These are phyloP conservation scores for Bombus waltoni DNA, from an alignment of 1,140 invertebrate genomes.

Conservation along the genomic window DNA sequence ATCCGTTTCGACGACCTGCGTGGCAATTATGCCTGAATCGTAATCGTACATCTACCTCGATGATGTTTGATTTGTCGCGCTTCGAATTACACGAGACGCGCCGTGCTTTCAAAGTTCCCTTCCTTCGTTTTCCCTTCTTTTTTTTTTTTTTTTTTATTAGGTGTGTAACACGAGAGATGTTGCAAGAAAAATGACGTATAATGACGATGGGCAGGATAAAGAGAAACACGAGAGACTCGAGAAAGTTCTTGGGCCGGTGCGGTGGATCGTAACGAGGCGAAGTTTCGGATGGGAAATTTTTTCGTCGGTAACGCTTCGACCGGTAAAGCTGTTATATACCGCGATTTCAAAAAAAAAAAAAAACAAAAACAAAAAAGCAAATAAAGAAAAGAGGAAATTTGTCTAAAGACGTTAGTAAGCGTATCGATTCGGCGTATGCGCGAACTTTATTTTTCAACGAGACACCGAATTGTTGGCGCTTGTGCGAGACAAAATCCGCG, in stretches of 20 bases:
- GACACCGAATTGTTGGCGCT: background rate
- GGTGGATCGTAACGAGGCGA: background rate
- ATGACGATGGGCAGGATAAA: background rate
- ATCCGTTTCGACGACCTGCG: slow-evolving; percentile 25
- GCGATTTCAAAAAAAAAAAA: background rate
- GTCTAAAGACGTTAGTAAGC: no score
- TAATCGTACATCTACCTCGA: background rate
- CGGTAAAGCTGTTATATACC: no score
- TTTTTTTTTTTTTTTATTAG: no score
- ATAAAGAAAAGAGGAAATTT: no score
- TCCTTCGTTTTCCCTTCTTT: background rate
- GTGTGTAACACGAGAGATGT: background rate
- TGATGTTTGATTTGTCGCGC: slow-evolving; percentile 35
- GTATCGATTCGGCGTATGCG: no score
- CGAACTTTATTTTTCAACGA: background rate
- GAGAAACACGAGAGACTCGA: background rate
- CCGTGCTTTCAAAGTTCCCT: background rate
- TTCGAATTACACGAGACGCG: slow-evolving; percentile 22
- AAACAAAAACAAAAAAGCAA: background rate
- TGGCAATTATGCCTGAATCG: slow-evolving; percentile 29
- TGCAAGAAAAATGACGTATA: slow-evolving; percentile 1
- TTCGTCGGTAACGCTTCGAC: background rate
- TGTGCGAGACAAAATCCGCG: background rate
- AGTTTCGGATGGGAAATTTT: background rate
- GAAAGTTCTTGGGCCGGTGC: background rate